phyloP scores from a whole-genome alignment of 2,888 invertebrate species.

The Acrobasis suavella region DNA sequence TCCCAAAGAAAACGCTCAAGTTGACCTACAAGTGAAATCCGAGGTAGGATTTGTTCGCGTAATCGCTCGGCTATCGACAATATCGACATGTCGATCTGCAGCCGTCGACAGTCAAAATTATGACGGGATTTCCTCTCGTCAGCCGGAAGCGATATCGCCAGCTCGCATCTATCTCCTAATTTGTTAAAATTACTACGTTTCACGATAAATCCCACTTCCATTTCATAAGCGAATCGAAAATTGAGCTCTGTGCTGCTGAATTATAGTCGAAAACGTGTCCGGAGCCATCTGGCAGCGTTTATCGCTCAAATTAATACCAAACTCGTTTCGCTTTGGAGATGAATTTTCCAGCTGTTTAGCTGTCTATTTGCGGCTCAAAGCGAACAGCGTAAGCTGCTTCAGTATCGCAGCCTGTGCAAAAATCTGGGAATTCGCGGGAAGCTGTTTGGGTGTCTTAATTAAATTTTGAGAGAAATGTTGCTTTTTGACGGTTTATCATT shows the following conservation, averaged over 20 bases:
- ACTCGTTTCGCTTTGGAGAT: constrained; percentile 53
- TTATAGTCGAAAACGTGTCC: constrained; percentile 2
- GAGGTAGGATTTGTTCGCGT: constrained; percentile 12
- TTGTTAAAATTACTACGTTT: constrained; percentile 49
- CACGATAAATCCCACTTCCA: constrained; percentile 3
- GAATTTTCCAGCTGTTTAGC: constrained; percentile 58
- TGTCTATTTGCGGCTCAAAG: constrained; percentile 39
- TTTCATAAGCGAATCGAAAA: neutral
- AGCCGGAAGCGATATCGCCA: constrained; percentile 39
- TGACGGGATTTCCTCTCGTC: constrained; percentile 48
- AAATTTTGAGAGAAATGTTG: constrained; percentile 25
- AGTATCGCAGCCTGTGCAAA: constrained; percentile 20
- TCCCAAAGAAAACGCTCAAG: neutral
- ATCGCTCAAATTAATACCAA: constrained; percentile 54
- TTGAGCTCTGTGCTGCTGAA: neutral
- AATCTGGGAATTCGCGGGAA: constrained; percentile 15
- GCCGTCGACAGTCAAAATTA: constrained; percentile 49
- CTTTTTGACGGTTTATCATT: neutral
- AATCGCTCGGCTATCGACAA: constrained; percentile 39
- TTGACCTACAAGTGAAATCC: constrained; percentile 11
- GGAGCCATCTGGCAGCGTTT: constrained; percentile 36
- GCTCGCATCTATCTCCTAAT: constrained; percentile 45
- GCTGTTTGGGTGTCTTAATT: constrained; percentile 26
- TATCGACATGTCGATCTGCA: constrained; percentile 47
- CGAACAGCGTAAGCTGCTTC: constrained; percentile 45